These are phyloP conservation scores for Ursus arctos DNA, from an alignment of 2,113 vertebrate genomes.

Conservation along the genomic window DNA sequence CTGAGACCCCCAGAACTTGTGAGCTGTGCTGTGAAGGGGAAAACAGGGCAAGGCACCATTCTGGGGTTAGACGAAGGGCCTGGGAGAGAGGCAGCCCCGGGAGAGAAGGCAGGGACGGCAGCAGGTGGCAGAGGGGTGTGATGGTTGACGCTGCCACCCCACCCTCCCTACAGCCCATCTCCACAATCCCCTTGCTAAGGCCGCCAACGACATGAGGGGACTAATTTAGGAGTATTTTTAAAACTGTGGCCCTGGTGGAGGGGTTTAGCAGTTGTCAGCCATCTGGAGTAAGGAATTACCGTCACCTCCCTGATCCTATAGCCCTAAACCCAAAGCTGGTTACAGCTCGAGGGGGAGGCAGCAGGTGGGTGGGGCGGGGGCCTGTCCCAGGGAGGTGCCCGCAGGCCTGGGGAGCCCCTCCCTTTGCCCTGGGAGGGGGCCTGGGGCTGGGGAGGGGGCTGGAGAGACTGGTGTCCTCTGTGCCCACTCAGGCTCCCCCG, in stretches of 20 bases:
- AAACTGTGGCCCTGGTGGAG: conserved; percentile 84
- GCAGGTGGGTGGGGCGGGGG: conserved; percentile 77
- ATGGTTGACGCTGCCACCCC: accelerated
- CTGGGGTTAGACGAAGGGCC: neutral
- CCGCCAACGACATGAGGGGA: conserved; percentile 76
- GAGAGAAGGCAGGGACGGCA: neutral
- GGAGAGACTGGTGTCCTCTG: conserved; percentile 82
- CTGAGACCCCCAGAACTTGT: neutral
- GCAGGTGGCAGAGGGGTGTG: conserved; percentile 24
- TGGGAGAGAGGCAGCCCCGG: neutral
- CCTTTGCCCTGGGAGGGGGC: neutral
- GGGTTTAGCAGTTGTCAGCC: conserved; percentile 89
- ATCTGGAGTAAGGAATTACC: conserved; percentile 92
- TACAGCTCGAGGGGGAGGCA: conserved; percentile 85
- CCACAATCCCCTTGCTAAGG: conserved; percentile 61
- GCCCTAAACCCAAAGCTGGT: conserved; percentile 92
- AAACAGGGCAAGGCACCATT: neutral
- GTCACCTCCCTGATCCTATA: conserved; percentile 91
- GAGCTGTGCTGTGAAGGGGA: neutral
- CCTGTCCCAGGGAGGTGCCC: neutral
- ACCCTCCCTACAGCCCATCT: neutral
- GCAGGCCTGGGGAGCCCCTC: neutral
- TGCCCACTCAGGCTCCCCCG: conserved; percentile 73
- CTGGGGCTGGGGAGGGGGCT: conserved; percentile 84
- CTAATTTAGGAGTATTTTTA: conserved; percentile 88